A percentile compares a stretch with the other conserved stretches of the same genome.
Evolutionary conservation across 2,888 invertebrate genomes (phyloP).

Genomic region (Acrobasis repandana): DNA sequence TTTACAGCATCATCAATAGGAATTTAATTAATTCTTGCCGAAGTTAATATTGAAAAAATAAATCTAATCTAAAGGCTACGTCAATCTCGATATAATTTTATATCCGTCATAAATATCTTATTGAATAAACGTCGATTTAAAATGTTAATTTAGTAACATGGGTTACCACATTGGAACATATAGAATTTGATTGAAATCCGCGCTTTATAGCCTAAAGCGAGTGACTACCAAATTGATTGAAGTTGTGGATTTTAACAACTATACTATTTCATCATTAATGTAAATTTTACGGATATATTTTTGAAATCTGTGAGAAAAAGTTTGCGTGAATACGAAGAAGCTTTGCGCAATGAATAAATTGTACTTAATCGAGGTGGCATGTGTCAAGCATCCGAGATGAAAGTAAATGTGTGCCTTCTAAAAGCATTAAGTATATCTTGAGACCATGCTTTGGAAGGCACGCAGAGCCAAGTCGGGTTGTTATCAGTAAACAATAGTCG

Average conservation of each 20-base stretch:
- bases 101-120: not conserved
- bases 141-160: not conserved
- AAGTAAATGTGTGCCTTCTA: no score
- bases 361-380: not conserved
- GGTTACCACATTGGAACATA: not conserved
- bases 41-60: not conserved
- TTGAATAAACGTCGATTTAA: not conserved
- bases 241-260: not conserved
- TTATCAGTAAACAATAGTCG: no score
- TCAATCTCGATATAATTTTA: constrained; percentile 3
- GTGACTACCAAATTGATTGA: not conserved
- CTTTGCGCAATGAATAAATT: not conserved
- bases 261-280: not conserved
- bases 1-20: not conserved
- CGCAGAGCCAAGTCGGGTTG: no score
- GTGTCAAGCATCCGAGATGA: not conserved
- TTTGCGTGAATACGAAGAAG: not conserved
- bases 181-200: not conserved
- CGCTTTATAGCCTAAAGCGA: not conserved
- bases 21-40: not conserved
- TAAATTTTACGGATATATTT: not conserved
- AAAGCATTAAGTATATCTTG: no score
- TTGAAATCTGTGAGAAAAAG: not conserved
- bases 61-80: not conserved
- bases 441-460: no score